phyloP scores from a whole-genome alignment of 2,113 vertebrate genomes.

The Trogon surrucura region DNA sequence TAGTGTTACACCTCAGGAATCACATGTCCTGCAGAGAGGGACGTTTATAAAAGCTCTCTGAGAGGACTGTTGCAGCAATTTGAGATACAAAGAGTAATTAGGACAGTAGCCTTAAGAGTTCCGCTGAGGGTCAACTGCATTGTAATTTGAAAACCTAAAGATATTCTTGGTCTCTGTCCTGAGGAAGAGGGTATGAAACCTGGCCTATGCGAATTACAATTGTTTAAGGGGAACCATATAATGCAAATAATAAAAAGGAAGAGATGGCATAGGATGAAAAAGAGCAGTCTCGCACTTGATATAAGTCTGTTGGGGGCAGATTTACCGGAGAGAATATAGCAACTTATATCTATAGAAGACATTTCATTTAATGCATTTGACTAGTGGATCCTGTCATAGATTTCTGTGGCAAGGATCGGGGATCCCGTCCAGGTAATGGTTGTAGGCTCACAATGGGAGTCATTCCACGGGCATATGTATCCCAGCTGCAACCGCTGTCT shows the following conservation, averaged over 20 bases:
- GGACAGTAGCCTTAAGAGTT: background rate
- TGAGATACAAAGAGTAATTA: background rate
- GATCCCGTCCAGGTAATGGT: background rate
- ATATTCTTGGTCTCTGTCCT: background rate
- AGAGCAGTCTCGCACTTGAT: background rate
- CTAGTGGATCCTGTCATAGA: background rate
- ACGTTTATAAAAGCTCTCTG: background rate
- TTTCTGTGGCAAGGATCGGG: background rate
- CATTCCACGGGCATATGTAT: background rate
- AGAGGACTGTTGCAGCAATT: background rate
- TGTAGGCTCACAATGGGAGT: background rate
- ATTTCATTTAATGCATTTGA: background rate
- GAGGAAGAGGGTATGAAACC: background rate
- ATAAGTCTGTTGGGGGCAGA: background rate
- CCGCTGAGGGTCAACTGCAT: background rate
- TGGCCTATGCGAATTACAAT: background rate
- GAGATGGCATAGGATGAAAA: background rate
- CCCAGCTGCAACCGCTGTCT: background rate
- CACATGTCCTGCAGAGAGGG: background rate
- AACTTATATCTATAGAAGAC: background rate
- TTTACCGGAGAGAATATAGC: background rate
- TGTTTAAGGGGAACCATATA: background rate
- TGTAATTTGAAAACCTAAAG: background rate
- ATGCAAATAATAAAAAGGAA: background rate
- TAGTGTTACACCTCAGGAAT: background rate